These are phyloP conservation scores for Ginglymostoma cirratum DNA, from an alignment of 2,113 vertebrate genomes.

Conservation along the genomic window DNA sequence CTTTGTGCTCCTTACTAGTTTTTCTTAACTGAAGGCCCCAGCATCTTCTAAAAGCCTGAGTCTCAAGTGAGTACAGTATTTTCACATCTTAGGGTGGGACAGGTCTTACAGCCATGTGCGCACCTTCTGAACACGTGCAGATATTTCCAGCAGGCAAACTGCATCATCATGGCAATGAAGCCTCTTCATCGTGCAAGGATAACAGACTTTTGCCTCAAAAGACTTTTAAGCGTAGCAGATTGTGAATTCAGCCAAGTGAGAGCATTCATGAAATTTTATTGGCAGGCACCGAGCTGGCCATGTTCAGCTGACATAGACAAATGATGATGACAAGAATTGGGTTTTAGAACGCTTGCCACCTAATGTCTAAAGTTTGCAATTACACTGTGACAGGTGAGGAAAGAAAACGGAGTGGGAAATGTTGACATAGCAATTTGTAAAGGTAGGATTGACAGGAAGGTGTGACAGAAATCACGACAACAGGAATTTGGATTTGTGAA, in stretches of 20 bases:
- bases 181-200: not conserved
- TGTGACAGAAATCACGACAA: not conserved
- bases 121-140: not conserved
- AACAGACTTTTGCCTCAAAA: not conserved
- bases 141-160: not conserved
- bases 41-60: not conserved
- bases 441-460: not conserved
- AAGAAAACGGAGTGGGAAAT: not conserved
- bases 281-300: not conserved
- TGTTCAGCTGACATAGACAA: not conserved
- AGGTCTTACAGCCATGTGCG: not conserved
- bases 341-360: not conserved
- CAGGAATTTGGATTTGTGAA: not conserved
- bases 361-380: not conserved
- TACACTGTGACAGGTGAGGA: not conserved
- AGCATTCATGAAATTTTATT: not conserved
- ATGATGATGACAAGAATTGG: not conserved
- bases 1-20: not conserved
- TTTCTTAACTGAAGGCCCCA: not conserved
- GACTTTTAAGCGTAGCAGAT: not conserved
- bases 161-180: not conserved
- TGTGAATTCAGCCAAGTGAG: not conserved
- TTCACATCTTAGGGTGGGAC: not conserved
- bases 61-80: not conserved
- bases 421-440: not conserved